Percentiles rank a stretch among this genome's conserved stretches.
Conservation (phyloP, 2,888 invertebrate genomes). For the Ditylenchus weischeri region DNA sequence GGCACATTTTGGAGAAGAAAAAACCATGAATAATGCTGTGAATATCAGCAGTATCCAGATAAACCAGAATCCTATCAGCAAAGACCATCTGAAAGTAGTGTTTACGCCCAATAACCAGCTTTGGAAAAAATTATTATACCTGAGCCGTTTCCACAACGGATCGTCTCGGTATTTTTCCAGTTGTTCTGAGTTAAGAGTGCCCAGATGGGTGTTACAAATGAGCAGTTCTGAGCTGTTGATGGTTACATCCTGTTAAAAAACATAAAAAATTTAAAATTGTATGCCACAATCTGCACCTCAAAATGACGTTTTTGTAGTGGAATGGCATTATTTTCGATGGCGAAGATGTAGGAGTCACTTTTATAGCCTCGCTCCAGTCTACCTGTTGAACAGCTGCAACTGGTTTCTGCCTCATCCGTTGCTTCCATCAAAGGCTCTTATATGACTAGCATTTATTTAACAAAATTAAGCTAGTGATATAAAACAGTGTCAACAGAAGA, state of each 20-base stretch:
- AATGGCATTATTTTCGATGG: constrained; percentile 35
- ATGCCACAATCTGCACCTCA: constrained; percentile 26
- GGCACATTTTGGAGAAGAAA: constrained; percentile 45
- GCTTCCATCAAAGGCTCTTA: constrained; percentile 7
- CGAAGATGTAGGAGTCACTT: constrained; percentile 53
- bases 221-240: constrained; percentile 4
- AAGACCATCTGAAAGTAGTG: constrained; percentile 39
- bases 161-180: constrained; percentile 38
- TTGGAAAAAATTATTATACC: constrained; percentile 31
- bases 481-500: too few relatives aligned
- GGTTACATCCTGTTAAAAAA: neutral
- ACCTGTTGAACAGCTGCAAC: constrained; percentile 20
- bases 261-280: constrained; percentile 1
- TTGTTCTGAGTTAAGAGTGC: constrained; percentile 39
- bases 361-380: constrained; percentile 53
- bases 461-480: neutral
- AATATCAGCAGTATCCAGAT: constrained; percentile 46
- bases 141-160: constrained; percentile 41
- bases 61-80: constrained; percentile 41
- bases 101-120: neutral
- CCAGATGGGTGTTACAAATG: constrained; percentile 23
- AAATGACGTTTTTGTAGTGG: constrained; percentile 29
- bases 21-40: constrained; percentile 41
- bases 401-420: constrained; percentile 18
- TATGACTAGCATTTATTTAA: constrained; percentile 2